Evolutionary conservation across 2,888 invertebrate species (phyloP), one percentile per base, ranked within the genome.

Genomic region (Bunonema sp.): DNA sequence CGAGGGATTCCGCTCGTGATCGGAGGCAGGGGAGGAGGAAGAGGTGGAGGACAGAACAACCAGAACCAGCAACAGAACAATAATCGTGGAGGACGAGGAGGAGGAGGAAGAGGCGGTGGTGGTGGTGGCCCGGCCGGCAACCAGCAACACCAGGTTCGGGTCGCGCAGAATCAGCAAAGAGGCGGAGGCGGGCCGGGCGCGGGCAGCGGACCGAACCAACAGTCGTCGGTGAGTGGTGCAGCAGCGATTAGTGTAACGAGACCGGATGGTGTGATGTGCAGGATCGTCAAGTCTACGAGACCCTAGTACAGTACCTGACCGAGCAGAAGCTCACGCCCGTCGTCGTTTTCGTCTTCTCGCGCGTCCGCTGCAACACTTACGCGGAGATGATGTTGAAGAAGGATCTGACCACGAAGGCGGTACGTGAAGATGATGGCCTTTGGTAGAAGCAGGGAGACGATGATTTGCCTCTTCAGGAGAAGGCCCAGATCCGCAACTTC

Each of bases 261-360:
- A n/a, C n/a, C n/a, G n/a, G n/a, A n/a, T n/a, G n/a, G n/a, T n/a
- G n/a, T n/a, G n/a, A n/a, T n/a, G n/a, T n/a, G 19, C 19, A 82
- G 59, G 86, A 88, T 53, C 81, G 80, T 63, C 80, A 79, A 0
- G 78, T 82, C 67, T 86, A 84, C 82, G 76, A 79, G 28, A 80
- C 81, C 2, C 75, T 88, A 36, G 79, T 91, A 31, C 80, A 82
- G 53, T 82, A 85, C 72, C 76, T 97, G 38, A 78, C 79, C 57
- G 78, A 79, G 46, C 77, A 79, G 45, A 81, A 88, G 56, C 80
- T 85, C 66, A 74, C 97, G 40, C 97, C 97, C 0, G 84, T 85
- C 0, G 88, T 97, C 0, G 82, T 84, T 0, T 97, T 97, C 68
- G 86, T 85, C 0, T 77, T 97, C 52, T 91, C 91, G 0, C 75